A percentile compares a stretch with the other conserved stretches of the same genome.
Evolutionary conservation across 1,140 invertebrate species (phyloP).

Genomic region (Panagrolaimus sp.): DNA sequence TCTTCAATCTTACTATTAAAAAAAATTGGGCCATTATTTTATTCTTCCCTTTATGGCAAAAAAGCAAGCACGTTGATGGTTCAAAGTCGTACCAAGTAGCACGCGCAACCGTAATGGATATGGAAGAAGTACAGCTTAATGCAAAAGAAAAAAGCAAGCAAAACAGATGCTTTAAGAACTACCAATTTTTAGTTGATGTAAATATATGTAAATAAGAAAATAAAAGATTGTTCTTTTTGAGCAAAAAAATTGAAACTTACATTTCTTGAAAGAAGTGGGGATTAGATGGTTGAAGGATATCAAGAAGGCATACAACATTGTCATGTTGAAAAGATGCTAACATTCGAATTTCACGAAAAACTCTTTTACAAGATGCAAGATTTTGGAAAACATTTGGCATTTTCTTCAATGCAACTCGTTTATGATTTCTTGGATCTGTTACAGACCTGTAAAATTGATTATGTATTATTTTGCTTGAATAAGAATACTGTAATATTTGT

Average conservation of each 20-base stretch:
- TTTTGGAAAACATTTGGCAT: conserved; percentile 99
- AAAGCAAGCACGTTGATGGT: too few relatives aligned
- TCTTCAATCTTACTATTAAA: too few relatives aligned
- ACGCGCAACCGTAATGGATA: too few relatives aligned
- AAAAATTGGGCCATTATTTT: too few relatives aligned
- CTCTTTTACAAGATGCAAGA: conserved; percentile 87
- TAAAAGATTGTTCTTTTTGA: too few relatives aligned
- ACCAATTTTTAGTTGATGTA: too few relatives aligned
- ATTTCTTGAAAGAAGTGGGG: conserved; percentile 21
- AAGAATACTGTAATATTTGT: neutral
- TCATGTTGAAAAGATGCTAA: conserved; percentile 98
- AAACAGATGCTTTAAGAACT: too few relatives aligned
- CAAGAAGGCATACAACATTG: conserved; percentile 69
- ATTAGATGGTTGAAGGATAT: conserved; percentile 18
- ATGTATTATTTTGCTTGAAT: neutral
- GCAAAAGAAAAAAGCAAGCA: too few relatives aligned
- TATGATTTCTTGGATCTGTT: conserved; percentile 83
- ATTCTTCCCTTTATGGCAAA: too few relatives aligned
- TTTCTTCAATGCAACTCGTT: conserved; percentile 84
- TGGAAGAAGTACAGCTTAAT: too few relatives aligned
- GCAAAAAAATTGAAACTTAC: conserved; percentile 16
- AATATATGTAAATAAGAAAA: too few relatives aligned
- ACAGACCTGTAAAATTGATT: conserved; percentile 82
- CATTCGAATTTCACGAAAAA: conserved; percentile 96
- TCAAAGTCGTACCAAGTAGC: too few relatives aligned